Conservation (phyloP, 64 coral and sea anemone genomes). For the Orbicella faveolata region DNA sequence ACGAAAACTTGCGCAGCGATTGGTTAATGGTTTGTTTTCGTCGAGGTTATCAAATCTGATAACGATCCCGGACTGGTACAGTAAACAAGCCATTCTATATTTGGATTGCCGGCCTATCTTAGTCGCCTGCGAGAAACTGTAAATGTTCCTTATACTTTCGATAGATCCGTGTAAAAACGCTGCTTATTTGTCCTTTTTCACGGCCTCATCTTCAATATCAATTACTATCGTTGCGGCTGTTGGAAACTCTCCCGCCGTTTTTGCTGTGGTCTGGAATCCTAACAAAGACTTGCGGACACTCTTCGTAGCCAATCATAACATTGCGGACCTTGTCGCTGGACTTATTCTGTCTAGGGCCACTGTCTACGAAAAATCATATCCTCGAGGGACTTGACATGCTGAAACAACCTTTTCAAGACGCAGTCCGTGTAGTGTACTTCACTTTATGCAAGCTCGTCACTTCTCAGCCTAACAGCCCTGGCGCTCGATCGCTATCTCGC, state of each 20-base stretch:
- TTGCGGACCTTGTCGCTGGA: conserved; percentile 19
- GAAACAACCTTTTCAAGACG: neutral
- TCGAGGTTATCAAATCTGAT: too few relatives aligned
- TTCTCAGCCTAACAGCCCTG: conserved; percentile 76
- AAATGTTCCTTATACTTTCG: neutral
- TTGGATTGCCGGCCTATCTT: too few relatives aligned
- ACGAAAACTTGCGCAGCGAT: too few relatives aligned
- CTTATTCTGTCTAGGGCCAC: conserved; percentile 36
- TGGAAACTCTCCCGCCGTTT: neutral
- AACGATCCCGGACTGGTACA: too few relatives aligned
- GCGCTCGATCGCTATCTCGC: conserved; percentile 75
- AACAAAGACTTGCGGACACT: neutral
- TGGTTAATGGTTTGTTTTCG: too few relatives aligned
- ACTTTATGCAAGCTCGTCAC: conserved; percentile 65
- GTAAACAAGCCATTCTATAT: too few relatives aligned
- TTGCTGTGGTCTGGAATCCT: conserved; percentile 4
- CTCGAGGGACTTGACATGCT: conserved; percentile 31
- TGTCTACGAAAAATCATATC: conserved; percentile 42
- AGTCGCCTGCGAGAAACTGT: too few relatives aligned
- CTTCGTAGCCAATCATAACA: neutral
- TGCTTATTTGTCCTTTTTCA: neutral
- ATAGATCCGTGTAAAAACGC: neutral
- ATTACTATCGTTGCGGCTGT: neutral
- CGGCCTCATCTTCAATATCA: neutral
- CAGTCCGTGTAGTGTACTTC: conserved; percentile 69